These are phyloP conservation scores for Plebejus argus DNA, from an alignment of 2,888 invertebrate species.

Conservation along the genomic window DNA sequence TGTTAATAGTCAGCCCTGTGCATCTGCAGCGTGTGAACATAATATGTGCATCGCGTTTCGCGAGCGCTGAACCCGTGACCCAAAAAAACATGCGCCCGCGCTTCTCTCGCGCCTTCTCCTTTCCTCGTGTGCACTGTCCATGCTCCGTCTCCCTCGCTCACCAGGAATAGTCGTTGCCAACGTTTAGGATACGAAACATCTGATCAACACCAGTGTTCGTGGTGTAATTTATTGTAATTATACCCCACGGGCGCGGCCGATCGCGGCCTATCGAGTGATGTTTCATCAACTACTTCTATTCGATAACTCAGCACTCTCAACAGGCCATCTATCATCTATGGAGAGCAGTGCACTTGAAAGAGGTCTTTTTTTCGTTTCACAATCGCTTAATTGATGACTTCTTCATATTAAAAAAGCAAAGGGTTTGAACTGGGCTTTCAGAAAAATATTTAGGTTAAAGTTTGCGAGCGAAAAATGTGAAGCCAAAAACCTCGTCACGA, in stretches of 20 bases:
- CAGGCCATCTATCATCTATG: not conserved
- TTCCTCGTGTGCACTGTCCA: slow-evolving; percentile 5
- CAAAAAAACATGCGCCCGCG: slow-evolving; percentile 52
- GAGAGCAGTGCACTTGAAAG: not conserved
- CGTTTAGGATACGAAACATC: slow-evolving; percentile 32
- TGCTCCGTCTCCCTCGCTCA: slow-evolving; percentile 28
- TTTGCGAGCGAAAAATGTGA: not conserved
- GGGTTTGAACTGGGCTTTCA: not conserved
- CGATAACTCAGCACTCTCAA: not conserved
- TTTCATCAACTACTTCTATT: not conserved
- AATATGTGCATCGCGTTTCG: slow-evolving; percentile 44
- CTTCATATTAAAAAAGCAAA: not conserved
- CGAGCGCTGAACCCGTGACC: slow-evolving; percentile 57
- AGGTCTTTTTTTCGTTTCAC: not conserved
- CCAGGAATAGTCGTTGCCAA: slow-evolving; percentile 38
- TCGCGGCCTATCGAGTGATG: not conserved
- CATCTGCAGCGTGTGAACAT: slow-evolving; percentile 33
- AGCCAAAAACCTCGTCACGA: not conserved
- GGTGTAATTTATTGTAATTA: slow-evolving; percentile 22
- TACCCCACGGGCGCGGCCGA: not conserved
- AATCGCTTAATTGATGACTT: not conserved
- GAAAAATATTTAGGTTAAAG: not conserved
- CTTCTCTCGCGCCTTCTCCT: slow-evolving; percentile 41
- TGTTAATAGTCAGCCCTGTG: slow-evolving; percentile 13
- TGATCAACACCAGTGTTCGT: slow-evolving; percentile 24